Base-by-base conservation (phyloP, 2,888 invertebrate genomes). In the Fabriciana adippe region DNA sequence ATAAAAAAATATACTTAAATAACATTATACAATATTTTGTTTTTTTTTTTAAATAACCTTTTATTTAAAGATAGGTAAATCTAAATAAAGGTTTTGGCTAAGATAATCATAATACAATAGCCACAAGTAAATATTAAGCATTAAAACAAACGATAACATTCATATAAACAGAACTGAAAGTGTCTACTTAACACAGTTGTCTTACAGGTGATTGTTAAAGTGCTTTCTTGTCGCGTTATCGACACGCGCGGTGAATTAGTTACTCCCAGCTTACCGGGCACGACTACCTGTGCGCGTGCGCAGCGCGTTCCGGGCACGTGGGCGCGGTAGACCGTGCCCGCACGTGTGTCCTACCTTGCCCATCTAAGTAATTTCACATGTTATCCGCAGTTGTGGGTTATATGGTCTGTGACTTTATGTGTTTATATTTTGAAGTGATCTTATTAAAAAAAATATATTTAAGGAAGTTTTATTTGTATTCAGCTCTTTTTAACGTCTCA, bases 341-440 rank as follows among this genome's bases (percentile, higher is more conserved):
- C 88, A 89, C 90, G 88, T 89, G 90, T 80, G 79, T 78, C 80
- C 79, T 73, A 67, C 74, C 60, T 57, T 68, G 70, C 65, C 68
- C 70, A 56, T 61, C 69, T 76, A 75, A 83, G 83, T 83, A 78
- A 57, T 65, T 78, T 80, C 72, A 75, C 82, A 76, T 83, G 83
- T 73, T 51, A 54, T n/a, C 55, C 8, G 45, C 55, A 26, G 31
- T 35, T 51, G 50, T 51, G 18, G 35, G 41, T 41, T 55, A 50
- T 55, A 48, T 66, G 55, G 50, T 13, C 13, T 55, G 61, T 66
- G 21, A 61, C 50, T 35, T 61, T n/a, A 41, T 41, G 8, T 13
- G 35, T 55, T 15, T 48, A 18, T 55, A 31, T 16, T 26, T 18
- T 56, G 50, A 50, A 51, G 26, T 41, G 3, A 48, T 6, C 54